Evolutionary conservation across 1,140 invertebrate genomes (phyloP).

Genomic region (Steinernema feltiae): DNA sequence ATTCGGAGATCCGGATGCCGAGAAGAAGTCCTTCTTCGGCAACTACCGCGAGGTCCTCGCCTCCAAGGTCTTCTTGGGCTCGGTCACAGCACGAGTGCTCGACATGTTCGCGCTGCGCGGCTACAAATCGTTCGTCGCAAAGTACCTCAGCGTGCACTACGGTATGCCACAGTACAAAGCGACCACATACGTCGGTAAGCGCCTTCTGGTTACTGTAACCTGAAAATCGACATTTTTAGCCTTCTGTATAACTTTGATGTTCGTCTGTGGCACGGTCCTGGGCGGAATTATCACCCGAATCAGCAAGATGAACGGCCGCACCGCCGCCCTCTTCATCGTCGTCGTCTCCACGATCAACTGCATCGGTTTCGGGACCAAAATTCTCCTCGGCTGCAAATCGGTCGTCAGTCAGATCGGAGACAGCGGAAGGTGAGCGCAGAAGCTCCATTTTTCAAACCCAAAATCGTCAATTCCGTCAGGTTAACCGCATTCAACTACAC

Average conservation of each 20-base stretch:
- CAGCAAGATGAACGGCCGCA: conserved; percentile 41
- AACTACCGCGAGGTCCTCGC: conserved; percentile 36
- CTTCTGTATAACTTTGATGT: conserved; percentile 52
- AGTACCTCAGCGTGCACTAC: conserved; percentile 56
- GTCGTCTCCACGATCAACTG: conserved; percentile 46
- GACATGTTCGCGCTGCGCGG: conserved; percentile 55
- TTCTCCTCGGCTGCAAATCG: conserved; percentile 50
- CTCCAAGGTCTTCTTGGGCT: conserved; percentile 48
- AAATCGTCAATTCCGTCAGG: background rate
- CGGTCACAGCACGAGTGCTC: conserved; percentile 47
- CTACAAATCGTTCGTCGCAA: conserved; percentile 55
- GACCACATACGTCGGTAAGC: conserved; percentile 53
- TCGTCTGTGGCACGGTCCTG: conserved; percentile 42
- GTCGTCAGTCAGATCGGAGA: conserved; percentile 43
- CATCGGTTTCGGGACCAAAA: conserved; percentile 41
- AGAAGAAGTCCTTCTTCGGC: conserved; percentile 9
- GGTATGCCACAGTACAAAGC: conserved; percentile 56
- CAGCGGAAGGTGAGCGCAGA: conserved; percentile 20
- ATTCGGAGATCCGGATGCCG: conserved; percentile 23
- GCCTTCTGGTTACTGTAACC: background rate
- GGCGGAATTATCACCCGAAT: conserved; percentile 27
- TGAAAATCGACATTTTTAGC: conserved; percentile 32
- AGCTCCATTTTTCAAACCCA: background rate
- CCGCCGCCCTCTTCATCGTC: conserved; percentile 48
- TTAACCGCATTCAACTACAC: conserved; percentile 45